Conservation (phyloP, 2,113 vertebrate genomes). For the Hippocampus barbouri region DNA sequence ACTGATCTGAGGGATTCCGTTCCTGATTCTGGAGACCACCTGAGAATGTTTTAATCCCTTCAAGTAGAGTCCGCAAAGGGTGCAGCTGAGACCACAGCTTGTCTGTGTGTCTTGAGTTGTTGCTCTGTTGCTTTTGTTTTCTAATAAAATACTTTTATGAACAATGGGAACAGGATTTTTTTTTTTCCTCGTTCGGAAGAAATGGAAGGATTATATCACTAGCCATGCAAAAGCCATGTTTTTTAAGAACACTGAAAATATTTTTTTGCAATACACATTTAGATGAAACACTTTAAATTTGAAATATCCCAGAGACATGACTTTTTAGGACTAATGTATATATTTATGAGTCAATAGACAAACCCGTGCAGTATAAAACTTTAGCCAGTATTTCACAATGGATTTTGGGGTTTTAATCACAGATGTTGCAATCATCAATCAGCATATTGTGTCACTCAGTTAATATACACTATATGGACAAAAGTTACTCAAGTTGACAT, state of each 20-base stretch:
- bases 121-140: conserved; percentile 76
- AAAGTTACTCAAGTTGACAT: background rate
- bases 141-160: conserved; percentile 74
- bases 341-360: background rate
- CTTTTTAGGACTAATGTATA: conserved; percentile 6
- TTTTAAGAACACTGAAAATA: conserved; percentile 41
- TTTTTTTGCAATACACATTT: conserved; percentile 34
- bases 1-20: conserved; percentile 6
- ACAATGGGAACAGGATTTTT: background rate
- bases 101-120: conserved; percentile 68
- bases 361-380: background rate
- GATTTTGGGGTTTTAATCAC: background rate
- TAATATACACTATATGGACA: background rate
- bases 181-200: background rate
- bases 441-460: background rate
- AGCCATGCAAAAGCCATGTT: background rate
- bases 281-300: conserved; percentile 14
- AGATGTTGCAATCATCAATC: background rate
- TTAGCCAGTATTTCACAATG: conserved; percentile 18
- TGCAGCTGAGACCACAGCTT: conserved; percentile 85
- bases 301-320: conserved; percentile 20
- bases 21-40: conserved; percentile 56
- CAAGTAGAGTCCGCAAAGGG: conserved; percentile 77
- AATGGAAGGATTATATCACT: background rate
- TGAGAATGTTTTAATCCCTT: conserved; percentile 87